Percentiles rank a stretch among this genome's conserved stretches.
phyloP scores from a whole-genome alignment of 1,140 invertebrate genomes.

The Zaprionus tsacasi region DNA sequence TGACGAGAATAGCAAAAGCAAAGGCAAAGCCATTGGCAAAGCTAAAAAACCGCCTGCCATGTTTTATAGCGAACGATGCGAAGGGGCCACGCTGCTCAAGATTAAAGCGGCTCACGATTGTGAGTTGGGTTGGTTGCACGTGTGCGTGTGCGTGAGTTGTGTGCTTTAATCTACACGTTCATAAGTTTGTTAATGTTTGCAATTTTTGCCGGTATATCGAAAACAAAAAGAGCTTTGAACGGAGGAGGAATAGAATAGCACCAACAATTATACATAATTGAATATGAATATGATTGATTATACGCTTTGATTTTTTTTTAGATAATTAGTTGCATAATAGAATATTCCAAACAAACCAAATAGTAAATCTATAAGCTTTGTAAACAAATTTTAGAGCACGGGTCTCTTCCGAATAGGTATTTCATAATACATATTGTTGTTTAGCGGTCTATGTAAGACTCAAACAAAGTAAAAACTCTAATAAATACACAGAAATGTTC shows the following conservation, averaged over 20 bases:
- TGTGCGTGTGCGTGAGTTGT: slow-evolving; percentile 20
- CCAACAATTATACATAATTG: neutral
- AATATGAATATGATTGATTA: neutral
- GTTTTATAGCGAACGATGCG: slow-evolving; percentile 55
- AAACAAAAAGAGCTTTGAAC: slow-evolving; percentile 75
- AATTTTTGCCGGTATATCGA: slow-evolving; percentile 56
- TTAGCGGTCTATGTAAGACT: too few species aligned
- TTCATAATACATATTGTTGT: neutral
- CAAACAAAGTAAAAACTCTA: too few species aligned
- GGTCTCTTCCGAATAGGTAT: neutral
- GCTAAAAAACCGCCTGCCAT: slow-evolving; percentile 60
- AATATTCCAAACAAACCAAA: neutral
- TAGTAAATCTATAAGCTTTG: neutral
- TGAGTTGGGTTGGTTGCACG: slow-evolving; percentile 39
- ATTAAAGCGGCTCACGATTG: slow-evolving; percentile 74
- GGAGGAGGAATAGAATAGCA: slow-evolving; percentile 23
- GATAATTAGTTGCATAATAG: neutral
- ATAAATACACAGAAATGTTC: too few species aligned
- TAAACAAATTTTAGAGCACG: neutral
- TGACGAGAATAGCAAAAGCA: slow-evolving; percentile 79
- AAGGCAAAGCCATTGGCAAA: slow-evolving; percentile 55
- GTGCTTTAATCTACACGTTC: slow-evolving; percentile 1
- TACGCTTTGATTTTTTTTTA: neutral
- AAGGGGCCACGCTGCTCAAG: slow-evolving; percentile 46
- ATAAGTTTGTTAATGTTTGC: slow-evolving; percentile 9